phyloP scores from a whole-genome alignment of 2,888 invertebrate genomes.

The Priocnemis perturbator region DNA sequence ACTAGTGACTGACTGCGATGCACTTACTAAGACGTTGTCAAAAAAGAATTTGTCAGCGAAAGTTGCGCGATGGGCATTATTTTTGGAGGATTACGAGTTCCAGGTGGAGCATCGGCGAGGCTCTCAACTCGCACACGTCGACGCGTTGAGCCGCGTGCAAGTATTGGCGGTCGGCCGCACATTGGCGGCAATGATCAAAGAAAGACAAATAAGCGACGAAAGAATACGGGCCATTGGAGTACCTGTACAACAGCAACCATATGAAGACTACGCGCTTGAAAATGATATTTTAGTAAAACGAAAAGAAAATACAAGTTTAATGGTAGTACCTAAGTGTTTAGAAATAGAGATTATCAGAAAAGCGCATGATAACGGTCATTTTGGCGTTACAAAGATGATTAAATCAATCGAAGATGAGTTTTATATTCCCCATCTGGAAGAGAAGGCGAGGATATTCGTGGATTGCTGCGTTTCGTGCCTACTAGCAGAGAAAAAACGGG shows the following conservation, averaged over 20 bases:
- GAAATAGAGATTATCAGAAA: conserved; percentile 19
- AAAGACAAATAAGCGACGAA: background rate
- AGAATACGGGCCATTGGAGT: background rate
- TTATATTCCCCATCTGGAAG: conserved; percentile 14
- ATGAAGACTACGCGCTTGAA: conserved; percentile 1
- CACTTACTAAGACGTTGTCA: too few relatives aligned
- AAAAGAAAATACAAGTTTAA: background rate
- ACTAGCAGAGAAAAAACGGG: background rate
- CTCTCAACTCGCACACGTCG: too few relatives aligned
- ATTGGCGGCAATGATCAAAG: background rate
- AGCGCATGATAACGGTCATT: conserved; percentile 23
- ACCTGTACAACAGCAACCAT: background rate
- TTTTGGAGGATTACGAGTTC: too few relatives aligned
- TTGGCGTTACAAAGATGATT: background rate
- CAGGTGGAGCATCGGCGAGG: too few relatives aligned
- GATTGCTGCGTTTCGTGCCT: background rate
- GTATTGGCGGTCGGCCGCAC: background rate
- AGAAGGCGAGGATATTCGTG: background rate
- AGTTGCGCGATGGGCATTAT: too few relatives aligned
- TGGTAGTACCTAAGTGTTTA: conserved; percentile 19
- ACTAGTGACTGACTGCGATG: too few relatives aligned
- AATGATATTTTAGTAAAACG: background rate
- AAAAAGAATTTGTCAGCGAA: too few relatives aligned
- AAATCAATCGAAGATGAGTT: conserved; percentile 16
- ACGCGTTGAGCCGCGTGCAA: background rate